phyloP scores from a whole-genome alignment of 2,888 invertebrate species.

The Schizaphis graminum region DNA sequence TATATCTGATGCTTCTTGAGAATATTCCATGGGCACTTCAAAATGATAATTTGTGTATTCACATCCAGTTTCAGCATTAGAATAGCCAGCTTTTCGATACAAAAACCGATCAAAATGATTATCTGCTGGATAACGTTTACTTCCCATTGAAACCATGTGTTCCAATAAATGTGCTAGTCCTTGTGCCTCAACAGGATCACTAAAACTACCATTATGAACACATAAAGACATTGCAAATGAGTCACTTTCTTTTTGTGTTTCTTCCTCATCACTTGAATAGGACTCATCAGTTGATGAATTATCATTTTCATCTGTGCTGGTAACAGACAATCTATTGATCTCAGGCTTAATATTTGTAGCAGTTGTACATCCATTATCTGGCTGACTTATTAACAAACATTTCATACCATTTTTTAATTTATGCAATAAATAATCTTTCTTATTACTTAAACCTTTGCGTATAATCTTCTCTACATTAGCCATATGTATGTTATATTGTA shows the following conservation, averaged over 20 bases:
- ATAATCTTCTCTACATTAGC: conserved; percentile 40
- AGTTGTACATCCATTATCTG: neutral
- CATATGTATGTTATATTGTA: neutral
- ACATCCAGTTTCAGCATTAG: conserved; percentile 89
- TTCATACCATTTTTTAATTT: conserved; percentile 58
- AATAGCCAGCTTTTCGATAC: conserved; percentile 86
- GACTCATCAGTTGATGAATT: conserved; percentile 17
- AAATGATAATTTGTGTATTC: conserved; percentile 91
- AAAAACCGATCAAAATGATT: conserved; percentile 87
- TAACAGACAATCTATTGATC: neutral
- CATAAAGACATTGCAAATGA: conserved; percentile 72
- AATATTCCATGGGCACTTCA: conserved; percentile 85
- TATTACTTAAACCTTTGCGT: conserved; percentile 52
- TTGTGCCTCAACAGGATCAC: conserved; percentile 82
- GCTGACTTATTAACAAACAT: conserved; percentile 47
- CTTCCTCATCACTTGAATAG: conserved; percentile 28
- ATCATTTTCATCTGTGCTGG: neutral
- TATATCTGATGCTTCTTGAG: conserved; percentile 83
- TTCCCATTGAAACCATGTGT: conserved; percentile 97
- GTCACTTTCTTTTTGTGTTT: neutral
- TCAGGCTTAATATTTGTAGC: neutral
- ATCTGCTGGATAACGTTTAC: conserved; percentile 87
- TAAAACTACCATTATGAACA: conserved; percentile 85
- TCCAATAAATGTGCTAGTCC: conserved; percentile 89
- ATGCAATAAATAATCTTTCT: conserved; percentile 53